Evolutionary conservation across 2,888 invertebrate genomes (phyloP), one percentile per base, ranked within the genome.

Genomic region (Pogonocherus hispidulus): DNA sequence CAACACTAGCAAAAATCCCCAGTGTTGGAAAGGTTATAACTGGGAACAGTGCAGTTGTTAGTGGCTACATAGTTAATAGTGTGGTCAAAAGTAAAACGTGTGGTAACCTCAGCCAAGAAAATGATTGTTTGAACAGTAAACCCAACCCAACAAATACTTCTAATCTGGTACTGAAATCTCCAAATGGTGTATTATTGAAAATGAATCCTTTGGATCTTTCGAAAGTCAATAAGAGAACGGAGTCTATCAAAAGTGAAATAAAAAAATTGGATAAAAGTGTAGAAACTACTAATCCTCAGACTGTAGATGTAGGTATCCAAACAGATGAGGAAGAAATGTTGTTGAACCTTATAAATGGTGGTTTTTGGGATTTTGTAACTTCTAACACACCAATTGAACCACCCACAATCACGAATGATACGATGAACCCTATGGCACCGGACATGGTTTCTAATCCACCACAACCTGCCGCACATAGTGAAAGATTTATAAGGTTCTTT

Each of bases 401-500:
- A n/a, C n/a, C n/a, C n/a, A n/a, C n/a, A n/a, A n/a, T n/a, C n/a
- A n/a, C n/a, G n/a, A n/a, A n/a, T n/a, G 27, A 27, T 11, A 32
- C 32, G 8, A 32, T 32, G 32, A 32, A 8, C 11, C 49, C 18
- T 19, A 19, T 1, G 23, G 23, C 23, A 4, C 14, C 14, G 1
- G 22, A 3, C 6, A 16, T 14, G 22, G 8, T 22, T 27, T 5
- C 20, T 6, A 6, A n/a, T 14, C 20, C 22, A 5, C n/a, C n/a
- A n/a, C 18, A 19, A 19, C 18, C 47, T 8, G 1, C 35, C 22
- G 23, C 6, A 35, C 19, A 67, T 23, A 46, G 54, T 6, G 19
- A 62, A 16, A 63, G 51, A 41, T 56, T 52, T 16, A 66, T 71
- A 6, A 71, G 66, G 32, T 79, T 83, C 56, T 82, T 81, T 52